Conservation (phyloP, 2,113 vertebrate species). For the Mormyrus lacerda region DNA sequence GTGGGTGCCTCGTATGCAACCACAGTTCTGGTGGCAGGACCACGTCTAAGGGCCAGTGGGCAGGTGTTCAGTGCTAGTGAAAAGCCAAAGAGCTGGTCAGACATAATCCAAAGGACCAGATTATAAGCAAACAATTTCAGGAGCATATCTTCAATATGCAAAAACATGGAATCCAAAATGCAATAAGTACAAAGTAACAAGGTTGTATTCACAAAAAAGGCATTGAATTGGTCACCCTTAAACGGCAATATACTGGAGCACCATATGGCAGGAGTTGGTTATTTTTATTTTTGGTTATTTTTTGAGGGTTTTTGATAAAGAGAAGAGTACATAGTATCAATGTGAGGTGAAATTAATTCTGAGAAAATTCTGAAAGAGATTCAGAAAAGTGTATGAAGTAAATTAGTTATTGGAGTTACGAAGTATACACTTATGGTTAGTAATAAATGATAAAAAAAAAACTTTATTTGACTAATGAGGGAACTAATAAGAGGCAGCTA, state of each 20-base stretch:
- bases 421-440: background rate
- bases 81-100: background rate
- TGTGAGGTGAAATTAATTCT: background rate
- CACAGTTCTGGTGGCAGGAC: background rate
- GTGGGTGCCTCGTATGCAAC: background rate
- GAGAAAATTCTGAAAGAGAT: background rate
- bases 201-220: background rate
- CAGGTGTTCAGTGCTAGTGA: background rate
- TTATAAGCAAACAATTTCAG: background rate
- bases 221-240: background rate
- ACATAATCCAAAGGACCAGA: background rate
- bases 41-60: background rate
- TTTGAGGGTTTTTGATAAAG: background rate
- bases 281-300: background rate
- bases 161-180: background rate
- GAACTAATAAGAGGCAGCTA: background rate
- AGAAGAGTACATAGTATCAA: background rate
- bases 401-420: background rate
- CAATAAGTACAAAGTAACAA: background rate
- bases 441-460: background rate
- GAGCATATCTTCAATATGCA: background rate
- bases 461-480: background rate
- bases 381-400: background rate
- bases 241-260: background rate
- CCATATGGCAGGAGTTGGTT: background rate